Percentiles rank a stretch among this genome's conserved stretches.
Evolutionary conservation across 2,113 vertebrate genomes (phyloP).

Genomic region (Penelope pileata): DNA sequence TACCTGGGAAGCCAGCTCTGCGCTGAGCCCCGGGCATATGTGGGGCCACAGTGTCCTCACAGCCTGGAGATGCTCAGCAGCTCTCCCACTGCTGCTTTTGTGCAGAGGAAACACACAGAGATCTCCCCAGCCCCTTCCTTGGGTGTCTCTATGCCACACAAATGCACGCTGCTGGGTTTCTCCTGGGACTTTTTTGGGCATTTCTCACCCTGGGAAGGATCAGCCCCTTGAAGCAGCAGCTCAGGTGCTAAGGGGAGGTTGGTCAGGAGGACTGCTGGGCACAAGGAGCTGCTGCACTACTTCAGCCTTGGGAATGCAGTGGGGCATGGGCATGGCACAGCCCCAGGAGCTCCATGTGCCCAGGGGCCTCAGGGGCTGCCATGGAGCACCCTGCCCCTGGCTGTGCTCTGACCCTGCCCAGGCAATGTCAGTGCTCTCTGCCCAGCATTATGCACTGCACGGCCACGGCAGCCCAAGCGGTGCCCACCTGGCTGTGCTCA

Average conservation of each 20-base stretch:
- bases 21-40: neutral
- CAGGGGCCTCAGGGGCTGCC: fast-evolving
- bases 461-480: fast-evolving
- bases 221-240: neutral
- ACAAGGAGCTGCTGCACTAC: too few species aligned
- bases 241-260: fast-evolving
- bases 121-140: neutral
- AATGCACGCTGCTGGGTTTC: neutral
- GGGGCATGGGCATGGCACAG: neutral
- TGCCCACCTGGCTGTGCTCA: neutral
- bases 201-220: neutral
- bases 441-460: fast-evolving
- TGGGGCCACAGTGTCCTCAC: neutral
- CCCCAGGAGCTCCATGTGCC: neutral
- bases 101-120: neutral
- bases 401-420: fast-evolving
- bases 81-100: neutral
- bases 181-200: neutral
- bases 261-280: too few species aligned
- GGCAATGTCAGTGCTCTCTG: neutral
- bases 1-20: neutral
- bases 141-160: fast-evolving
- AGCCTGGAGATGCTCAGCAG: neutral
- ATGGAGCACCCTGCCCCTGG: neutral
- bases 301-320: too few species aligned